Evolutionary conservation across 2,888 invertebrate genomes (phyloP), one percentile per base, ranked within the genome.

Genomic region (Microdon myrmicae): DNA sequence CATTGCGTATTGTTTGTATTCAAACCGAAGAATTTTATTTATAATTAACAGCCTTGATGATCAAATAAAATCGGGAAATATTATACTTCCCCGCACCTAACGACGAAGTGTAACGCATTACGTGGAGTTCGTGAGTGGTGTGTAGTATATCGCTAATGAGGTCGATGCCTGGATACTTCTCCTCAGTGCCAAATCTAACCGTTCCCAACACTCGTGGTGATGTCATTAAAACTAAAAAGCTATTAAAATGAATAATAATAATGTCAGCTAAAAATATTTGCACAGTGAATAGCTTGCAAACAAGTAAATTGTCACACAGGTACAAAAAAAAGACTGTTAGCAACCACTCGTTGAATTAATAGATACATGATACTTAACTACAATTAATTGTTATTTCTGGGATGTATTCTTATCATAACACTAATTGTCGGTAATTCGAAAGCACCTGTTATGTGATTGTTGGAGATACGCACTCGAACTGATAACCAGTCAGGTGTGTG

Each of bases 131-230:
- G n/a, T n/a, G n/a, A 39, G 28, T 55, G 49, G 56, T 45, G 39
- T 31, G 41, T 51, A 35, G 13, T 39, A 10, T 29, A 8, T n/a
- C 1, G 10, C n/a, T 22, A 34, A 29, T 59, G 28, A 48, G 51
- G 35, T 51, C 26, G 51, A 49, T 49, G 49, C 43, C 56, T 61
- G 55, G 55, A 56, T 44, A 48, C 34, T 55, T 44, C 32, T 41
- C 31, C 19, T 26, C n/a, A 13, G 13, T 6, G 19, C n/a, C 41
- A 39, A 37, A 44, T 60, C 48, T 38, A 37, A 7, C 25, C 16
- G 10, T 41, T 26, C 35, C 20, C 14, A 60, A 60, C 31, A 9
- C n/a, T n/a, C n/a, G 34, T 35, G 56, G 45, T 58, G 58, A 64
- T 41, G 47, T 64, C 64, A 64, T 51, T 35, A 13, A 31, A 39